Evolutionary conservation across 2,888 invertebrate species (phyloP).

Genomic region (Leptinotarsa rubiginosa): DNA sequence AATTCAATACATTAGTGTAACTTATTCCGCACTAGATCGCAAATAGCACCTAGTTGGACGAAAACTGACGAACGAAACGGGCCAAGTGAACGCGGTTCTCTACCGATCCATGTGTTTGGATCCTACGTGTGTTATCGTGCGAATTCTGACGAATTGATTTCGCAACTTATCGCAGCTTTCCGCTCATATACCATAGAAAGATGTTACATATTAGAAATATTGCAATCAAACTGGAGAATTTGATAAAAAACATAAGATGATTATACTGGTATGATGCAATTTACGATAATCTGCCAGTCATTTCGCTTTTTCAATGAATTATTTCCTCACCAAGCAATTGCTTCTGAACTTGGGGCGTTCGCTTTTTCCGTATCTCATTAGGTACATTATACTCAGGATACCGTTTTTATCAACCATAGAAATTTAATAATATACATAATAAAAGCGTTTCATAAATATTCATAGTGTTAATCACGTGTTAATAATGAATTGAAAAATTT

Average conservation of each 20-base stretch:
- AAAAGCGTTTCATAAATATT: not conserved
- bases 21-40: no score
- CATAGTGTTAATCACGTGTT: no score
- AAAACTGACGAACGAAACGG: no score
- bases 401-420: not conserved
- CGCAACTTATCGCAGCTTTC: no score
- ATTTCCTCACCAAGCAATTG: not conserved
- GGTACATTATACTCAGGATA: not conserved
- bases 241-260: not conserved
- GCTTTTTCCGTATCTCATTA: not conserved
- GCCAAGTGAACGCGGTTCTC: no score
- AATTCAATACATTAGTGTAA: no score
- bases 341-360: not conserved
- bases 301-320: not conserved
- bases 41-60: no score
- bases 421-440: not conserved
- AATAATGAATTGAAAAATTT: not conserved
- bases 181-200: not conserved
- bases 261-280: not conserved
- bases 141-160: no score
- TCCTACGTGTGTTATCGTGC: no score
- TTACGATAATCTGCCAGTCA: not conserved
- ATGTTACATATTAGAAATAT: conserved; percentile 1
- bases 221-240: not conserved
- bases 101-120: no score